phyloP scores from a whole-genome alignment of 1,140 invertebrate genomes.

The Epicauta chinensis region DNA sequence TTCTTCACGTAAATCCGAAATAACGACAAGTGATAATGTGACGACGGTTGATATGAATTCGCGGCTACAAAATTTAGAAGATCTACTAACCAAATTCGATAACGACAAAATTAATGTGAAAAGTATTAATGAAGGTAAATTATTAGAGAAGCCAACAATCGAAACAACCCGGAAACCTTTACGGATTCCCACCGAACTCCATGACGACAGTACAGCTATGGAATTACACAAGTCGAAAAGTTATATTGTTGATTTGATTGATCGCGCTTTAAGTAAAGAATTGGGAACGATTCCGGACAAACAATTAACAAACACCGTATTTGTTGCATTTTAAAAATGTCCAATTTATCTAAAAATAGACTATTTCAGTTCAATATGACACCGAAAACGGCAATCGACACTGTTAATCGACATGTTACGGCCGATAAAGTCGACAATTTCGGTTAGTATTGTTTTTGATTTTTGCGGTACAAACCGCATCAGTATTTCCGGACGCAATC shows the following conservation, averaged over 20 bases:
- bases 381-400: no score
- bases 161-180: background rate
- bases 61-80: constrained; percentile 2
- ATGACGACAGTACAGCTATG: constrained; percentile 29
- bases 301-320: constrained; percentile 1
- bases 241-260: constrained; percentile 44
- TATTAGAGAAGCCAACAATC: background rate
- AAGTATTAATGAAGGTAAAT: background rate
- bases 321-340: background rate
- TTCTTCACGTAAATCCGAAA: no score
- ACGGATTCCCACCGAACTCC: no score
- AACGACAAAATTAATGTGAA: constrained; percentile 1
- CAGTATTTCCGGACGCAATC: no score
- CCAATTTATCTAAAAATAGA: no score
- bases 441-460: no score
- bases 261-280: constrained; percentile 40
- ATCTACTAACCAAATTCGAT: constrained; percentile 7
- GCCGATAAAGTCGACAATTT: no score
- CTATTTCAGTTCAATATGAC: no score
- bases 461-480: no score
- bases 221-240: constrained; percentile 44
- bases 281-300: constrained; percentile 33
- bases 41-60: background rate
- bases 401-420: no score
- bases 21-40: no score